These are phyloP conservation scores for Oenanthe oenanthe DNA, from an alignment of 2,113 vertebrate species.

Conservation along the genomic window DNA sequence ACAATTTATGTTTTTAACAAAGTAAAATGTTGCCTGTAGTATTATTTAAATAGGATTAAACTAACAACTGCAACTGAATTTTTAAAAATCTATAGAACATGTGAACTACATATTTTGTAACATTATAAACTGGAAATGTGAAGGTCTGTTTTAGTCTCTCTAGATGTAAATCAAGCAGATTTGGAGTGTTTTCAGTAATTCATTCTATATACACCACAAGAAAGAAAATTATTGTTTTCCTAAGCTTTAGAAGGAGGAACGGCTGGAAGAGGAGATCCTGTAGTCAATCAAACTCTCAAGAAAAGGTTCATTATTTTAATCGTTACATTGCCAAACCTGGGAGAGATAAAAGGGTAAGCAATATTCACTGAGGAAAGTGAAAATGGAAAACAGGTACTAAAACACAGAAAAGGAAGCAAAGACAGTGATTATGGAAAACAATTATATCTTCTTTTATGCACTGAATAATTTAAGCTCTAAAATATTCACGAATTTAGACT, in stretches of 20 bases:
- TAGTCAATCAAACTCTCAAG: background rate
- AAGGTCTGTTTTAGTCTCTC: background rate
- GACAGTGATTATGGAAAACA: background rate
- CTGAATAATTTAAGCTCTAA: background rate
- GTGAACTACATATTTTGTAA: background rate
- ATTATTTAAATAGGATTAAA: background rate
- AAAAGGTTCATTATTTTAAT: slow-evolving; percentile 17
- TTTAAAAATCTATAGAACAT: background rate
- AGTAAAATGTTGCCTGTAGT: background rate
- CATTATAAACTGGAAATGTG: background rate
- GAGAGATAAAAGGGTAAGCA: background rate
- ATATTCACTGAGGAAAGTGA: background rate
- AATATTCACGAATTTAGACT: background rate
- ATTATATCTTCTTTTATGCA: background rate
- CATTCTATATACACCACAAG: background rate
- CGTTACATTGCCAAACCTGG: background rate
- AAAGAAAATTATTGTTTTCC: background rate
- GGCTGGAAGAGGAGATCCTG: background rate
- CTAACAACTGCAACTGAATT: background rate
- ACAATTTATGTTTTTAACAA: background rate
- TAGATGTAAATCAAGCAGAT: background rate
- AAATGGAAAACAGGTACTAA: background rate
- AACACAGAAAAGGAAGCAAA: background rate
- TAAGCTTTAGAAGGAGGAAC: background rate
- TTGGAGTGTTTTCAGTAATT: background rate